Base-by-base conservation (phyloP, 53 echinoderm and acorn worm genomes). In the Holothuria leucospilota region DNA sequence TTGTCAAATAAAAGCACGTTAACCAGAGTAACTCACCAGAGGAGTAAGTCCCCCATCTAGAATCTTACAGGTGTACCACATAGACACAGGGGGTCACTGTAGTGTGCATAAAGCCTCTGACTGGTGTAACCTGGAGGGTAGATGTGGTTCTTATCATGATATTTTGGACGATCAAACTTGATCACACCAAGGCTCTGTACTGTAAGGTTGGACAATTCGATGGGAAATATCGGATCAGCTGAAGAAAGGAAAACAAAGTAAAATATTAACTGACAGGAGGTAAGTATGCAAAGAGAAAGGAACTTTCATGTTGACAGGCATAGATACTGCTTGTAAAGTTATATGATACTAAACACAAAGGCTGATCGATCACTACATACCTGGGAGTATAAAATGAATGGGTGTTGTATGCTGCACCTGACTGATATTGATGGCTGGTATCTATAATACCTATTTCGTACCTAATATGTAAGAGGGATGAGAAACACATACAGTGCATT, bases 161-260 rank as follows among this genome's bases (percentile, higher is more conserved):
- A 97, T 21, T 71, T 82, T 0, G 92, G 56, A 13, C 85, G 77
- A 29, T 96, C 96, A 13, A 85, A 80, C n/a, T 91, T 60, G 63
- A 97, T 86, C 66, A 87, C 81, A 51, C 97, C 97, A 14, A 97
- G 92, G 62, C 88, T 86, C 59, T 93, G 88, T 20, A 97, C 90
- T 7, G 88, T 97, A 27, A 95, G 85, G 38, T 91, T 93, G 16
- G 95, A 91, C 38, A 93, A 90, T 8, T 82, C 86, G 18, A 97
- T 97, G 29, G 97, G 97, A 62, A 90, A 97, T 18, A 97, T 59
- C 2, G 97, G 97, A 61, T 88, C 93, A 69, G 95, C 97, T 97
- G 88, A n/a, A 56, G 29, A 29, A 27, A 77, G 12, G 18, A 56
- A 18, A 56, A 63, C 16, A 41, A 29, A 68, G 51, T 18, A 13